Base-by-base conservation (phyloP, 2,888 invertebrate genomes). In the Anagyrus pseudococci region DNA sequence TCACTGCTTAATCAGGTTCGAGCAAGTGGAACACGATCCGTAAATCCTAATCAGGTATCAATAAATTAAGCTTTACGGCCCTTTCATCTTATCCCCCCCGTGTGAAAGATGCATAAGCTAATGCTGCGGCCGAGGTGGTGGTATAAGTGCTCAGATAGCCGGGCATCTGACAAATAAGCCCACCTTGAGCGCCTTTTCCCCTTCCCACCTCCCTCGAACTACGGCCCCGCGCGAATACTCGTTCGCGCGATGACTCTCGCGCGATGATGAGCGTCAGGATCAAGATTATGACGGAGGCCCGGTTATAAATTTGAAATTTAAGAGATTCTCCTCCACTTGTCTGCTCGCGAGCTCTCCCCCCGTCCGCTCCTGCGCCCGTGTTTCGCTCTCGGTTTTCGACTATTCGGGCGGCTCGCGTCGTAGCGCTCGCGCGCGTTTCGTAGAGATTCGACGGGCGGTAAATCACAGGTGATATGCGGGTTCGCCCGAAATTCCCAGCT, bases 381-480 rank as follows among this genome's bases (percentile, higher is more conserved):
- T n/a, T n/a, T n/a, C n/a, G n/a, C n/a, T n/a, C n/a, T n/a, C n/a
- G n/a, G n/a, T 63, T 63, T 64, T 62, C 58, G 55, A 60, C 47
- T 52, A 56, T 52, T 10, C 6, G 29, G 29, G 29, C 29, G 29
- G 29, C 29, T 7, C 4, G 40, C 19, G 22, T 20, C 6, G 22
- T 20, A 6, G 22, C 46, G 37, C 54, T 64, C 64, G 66, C 64
- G 66, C 59, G 65, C 62, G 57, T 62, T 64, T 54, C 61, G 61
- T 64, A 69, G 71, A 71, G 68, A 68, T 73, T 75, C 75, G 71
- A 58, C 57, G 66, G 47, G 68, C 71, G 70, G 75, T 80, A 80
- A 80, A 80, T 80, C 80, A 79, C 74, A 53, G 43, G 71, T 80
- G 80, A 80, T 80, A 80, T 80, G 80, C 80, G 80, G 79, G 80